Evolutionary conservation across 2,113 vertebrate species (phyloP), one percentile per base, ranked within the genome.

Genomic region (Nothoprocta pentlandii): DNA sequence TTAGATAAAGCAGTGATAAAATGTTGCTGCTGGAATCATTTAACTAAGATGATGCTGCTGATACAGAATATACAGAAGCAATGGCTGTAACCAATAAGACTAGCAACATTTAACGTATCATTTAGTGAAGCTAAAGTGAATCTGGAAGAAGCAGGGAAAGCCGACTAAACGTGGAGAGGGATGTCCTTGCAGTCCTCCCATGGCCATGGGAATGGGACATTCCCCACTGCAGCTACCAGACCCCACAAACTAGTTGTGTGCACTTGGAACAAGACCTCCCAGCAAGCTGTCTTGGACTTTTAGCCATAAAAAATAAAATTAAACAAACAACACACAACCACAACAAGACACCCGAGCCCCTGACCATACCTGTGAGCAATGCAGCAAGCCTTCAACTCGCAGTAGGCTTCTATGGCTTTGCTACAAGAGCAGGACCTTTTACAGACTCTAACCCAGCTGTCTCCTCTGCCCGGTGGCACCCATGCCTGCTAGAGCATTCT

Each of bases 21-120:
- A 62, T 17, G 54, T 2, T 10, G 53, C 4, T 26, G 59, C n/a
- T 47, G 39, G 13, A 16, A 17, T 32, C 8, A 25, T 41, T 80
- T 34, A 10, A 77, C 21, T 34, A 49, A 41, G 39, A 39, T 19
- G 7, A 59, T 0, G n/a, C 1, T 9, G 63, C 49, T 64, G 16
- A 47, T 2, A 8, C 1, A 54, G 51, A 47, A 34, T 56, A 51
- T 13, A 64, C 34, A 77, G 42, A 39, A 39, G 14, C 21, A 10
- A 12, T 1, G 19, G n/a, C 68, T 70, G 3, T 7, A 64, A 59
- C 28, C 44, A 47, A 7, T 5, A 59, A 66, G 23, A 53, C 6
- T n/a, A 47, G 25, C 12, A 46, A 39, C 0, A 1, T 7, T 12
- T 28, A 16, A 20, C 25, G 0, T 4, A 58, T 9, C 51, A 80